Evolutionary conservation across 2,113 vertebrate species (phyloP).

Genomic region (Eleginops maclovinus): DNA sequence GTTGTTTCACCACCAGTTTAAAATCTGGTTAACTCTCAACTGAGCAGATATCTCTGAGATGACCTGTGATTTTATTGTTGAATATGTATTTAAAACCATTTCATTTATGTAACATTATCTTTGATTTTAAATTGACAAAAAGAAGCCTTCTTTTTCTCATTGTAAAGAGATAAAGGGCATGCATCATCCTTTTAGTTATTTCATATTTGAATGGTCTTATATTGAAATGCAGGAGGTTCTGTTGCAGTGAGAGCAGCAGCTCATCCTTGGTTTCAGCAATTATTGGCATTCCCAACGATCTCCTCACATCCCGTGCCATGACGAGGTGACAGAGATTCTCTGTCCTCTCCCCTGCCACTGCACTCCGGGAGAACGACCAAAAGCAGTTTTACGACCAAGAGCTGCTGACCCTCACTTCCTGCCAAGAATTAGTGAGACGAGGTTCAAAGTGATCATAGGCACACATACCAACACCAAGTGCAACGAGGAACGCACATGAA

Average conservation of each 20-base stretch:
- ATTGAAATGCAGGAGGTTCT: constrained; percentile 18
- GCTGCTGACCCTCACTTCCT: constrained; percentile 73
- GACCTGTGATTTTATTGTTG: background rate
- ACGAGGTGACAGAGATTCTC: constrained; percentile 71
- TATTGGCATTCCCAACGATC: constrained; percentile 72
- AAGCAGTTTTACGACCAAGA: constrained; percentile 72
- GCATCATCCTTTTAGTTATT: background rate
- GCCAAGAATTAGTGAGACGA: constrained; percentile 62
- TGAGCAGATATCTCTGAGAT: background rate
- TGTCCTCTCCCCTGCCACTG: constrained; percentile 66
- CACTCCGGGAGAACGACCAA: constrained; percentile 72
- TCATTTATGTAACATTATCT: background rate
- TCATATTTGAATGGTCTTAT: constrained; percentile 5
- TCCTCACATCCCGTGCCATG: constrained; percentile 68
- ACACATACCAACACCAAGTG: constrained; percentile 30
- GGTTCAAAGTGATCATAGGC: constrained; percentile 67
- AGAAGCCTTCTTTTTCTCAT: no score
- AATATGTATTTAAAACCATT: background rate
- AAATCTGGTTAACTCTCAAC: background rate
- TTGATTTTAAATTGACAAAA: background rate
- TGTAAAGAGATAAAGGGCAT: background rate
- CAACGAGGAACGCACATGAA: constrained; percentile 18
- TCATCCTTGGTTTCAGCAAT: constrained; percentile 41
- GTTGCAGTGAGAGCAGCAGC: constrained; percentile 42
- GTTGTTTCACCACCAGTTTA: background rate